phyloP scores from a whole-genome alignment of 2,888 invertebrate genomes.

The Drosophila limbata region DNA sequence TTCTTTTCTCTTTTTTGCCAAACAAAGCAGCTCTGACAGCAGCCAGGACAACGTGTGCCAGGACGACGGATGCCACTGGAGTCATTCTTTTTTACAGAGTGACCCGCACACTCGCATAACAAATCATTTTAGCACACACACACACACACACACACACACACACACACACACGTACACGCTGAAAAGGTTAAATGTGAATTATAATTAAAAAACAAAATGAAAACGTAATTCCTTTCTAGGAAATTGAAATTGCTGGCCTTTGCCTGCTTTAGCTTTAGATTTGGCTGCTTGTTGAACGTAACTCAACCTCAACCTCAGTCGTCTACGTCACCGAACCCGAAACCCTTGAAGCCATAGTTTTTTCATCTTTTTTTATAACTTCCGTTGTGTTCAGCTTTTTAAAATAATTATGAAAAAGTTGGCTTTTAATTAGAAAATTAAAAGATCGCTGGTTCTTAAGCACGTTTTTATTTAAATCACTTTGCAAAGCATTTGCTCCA shows the following conservation, averaged over 20 bases:
- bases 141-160: conserved; percentile 14
- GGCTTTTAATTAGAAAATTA: conserved; percentile 30
- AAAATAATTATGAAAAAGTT: conserved; percentile 28
- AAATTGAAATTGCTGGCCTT: conserved; percentile 68
- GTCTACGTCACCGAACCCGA: no score
- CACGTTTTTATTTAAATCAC: conserved; percentile 11
- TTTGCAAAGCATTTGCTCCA: not conserved
- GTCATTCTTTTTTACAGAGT: conserved; percentile 37
- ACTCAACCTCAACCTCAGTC: not conserved
- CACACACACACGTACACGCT: conserved; percentile 19
- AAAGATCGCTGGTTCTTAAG: conserved; percentile 30
- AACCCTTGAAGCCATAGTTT: conserved; percentile 17
- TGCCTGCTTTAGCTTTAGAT: conserved; percentile 1
- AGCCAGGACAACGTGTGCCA: conserved; percentile 11
- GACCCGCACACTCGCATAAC: conserved; percentile 15
- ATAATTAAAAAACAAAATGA: conserved; percentile 62
- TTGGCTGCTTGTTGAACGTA: conserved; percentile 18
- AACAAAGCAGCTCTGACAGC: conserved; percentile 49
- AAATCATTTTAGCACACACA: conserved; percentile 25
- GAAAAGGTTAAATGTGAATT: conserved; percentile 60
- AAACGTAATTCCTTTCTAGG: conserved; percentile 65
- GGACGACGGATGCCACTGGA: conserved; percentile 15
- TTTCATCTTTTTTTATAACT: not conserved
- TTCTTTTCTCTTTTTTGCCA: conserved; percentile 11
- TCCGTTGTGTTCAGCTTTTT: not conserved